Percentiles rank a stretch among this genome's conserved stretches.
Conservation (phyloP, 2,797 vertebrate genomes). For the Rousettus madagascariensis region DNA sequence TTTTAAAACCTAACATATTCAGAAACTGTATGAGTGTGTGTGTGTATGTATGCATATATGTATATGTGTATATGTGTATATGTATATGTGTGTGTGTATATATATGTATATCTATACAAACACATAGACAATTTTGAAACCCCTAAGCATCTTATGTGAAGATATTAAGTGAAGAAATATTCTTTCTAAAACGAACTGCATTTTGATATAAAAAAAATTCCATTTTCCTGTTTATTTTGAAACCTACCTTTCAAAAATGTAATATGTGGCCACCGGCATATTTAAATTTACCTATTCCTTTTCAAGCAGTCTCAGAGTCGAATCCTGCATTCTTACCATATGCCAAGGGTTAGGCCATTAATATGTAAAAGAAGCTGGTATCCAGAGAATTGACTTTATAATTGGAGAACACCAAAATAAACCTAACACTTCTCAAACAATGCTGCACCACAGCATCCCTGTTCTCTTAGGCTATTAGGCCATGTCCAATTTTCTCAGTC, state of each 20-base stretch:
- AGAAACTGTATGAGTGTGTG: not conserved
- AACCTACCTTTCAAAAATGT: slow-evolving; percentile 24
- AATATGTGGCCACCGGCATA: not conserved
- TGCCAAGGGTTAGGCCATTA: slow-evolving; percentile 74
- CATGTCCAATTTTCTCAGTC: slow-evolving; percentile 72
- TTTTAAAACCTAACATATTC: not conserved
- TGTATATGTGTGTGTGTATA: not conserved
- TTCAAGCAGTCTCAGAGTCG: slow-evolving; percentile 28
- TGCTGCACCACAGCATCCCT: not conserved
- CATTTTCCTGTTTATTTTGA: slow-evolving; percentile 35
- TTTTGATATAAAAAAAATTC: not conserved
- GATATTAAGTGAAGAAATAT: not conserved
- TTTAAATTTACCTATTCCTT: slow-evolving; percentile 37
- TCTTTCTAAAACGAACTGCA: not conserved
- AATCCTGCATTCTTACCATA: slow-evolving; percentile 68
- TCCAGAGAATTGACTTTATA: slow-evolving; percentile 76
- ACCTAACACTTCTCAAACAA: slow-evolving; percentile 66
- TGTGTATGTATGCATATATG: not conserved
- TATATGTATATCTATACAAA: not conserved
- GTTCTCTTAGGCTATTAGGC: slow-evolving; percentile 69
- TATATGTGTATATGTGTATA: not conserved
- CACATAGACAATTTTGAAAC: not conserved
- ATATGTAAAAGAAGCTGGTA: slow-evolving; percentile 79
- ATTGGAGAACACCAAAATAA: slow-evolving; percentile 73
- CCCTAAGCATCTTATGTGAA: not conserved